Evolutionary conservation across 2,797 vertebrate species (phyloP).

Genomic region (Chaetophractus vellerosus): DNA sequence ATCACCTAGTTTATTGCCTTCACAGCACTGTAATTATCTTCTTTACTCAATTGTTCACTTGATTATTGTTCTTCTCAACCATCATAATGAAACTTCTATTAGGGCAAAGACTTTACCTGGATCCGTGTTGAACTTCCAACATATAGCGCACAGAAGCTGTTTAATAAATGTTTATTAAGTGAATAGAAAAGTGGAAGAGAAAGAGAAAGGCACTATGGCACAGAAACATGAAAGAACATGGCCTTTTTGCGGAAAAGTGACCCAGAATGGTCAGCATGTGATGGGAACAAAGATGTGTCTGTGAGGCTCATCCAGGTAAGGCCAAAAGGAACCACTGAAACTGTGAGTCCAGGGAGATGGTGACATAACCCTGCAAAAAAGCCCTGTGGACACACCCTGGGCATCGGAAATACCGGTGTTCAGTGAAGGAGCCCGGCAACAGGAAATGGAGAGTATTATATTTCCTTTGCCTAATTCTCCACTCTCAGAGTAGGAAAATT

Average conservation of each 20-base stretch:
- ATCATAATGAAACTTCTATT: neutral
- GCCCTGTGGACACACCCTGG: neutral
- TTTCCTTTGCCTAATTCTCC: neutral
- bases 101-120: neutral
- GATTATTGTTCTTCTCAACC: neutral
- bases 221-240: neutral
- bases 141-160: neutral
- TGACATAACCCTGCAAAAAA: neutral
- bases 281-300: neutral
- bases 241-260: neutral
- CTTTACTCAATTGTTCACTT: neutral
- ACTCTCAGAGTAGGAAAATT: neutral
- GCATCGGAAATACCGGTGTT: neutral
- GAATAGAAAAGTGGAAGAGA: neutral
- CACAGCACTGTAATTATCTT: neutral
- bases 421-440: neutral
- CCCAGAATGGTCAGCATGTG: neutral
- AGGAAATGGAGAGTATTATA: neutral
- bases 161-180: conserved; percentile 4
- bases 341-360: neutral
- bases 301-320: neutral
- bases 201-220: neutral
- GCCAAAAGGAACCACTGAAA: neutral
- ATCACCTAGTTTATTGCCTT: neutral
- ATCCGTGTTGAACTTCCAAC: neutral